A percentile compares a stretch with the other conserved stretches of the same genome.
These are phyloP conservation scores for Stenopsyche tienmushanensis DNA, from an alignment of 1,140 invertebrate genomes.

Conservation along the genomic window DNA sequence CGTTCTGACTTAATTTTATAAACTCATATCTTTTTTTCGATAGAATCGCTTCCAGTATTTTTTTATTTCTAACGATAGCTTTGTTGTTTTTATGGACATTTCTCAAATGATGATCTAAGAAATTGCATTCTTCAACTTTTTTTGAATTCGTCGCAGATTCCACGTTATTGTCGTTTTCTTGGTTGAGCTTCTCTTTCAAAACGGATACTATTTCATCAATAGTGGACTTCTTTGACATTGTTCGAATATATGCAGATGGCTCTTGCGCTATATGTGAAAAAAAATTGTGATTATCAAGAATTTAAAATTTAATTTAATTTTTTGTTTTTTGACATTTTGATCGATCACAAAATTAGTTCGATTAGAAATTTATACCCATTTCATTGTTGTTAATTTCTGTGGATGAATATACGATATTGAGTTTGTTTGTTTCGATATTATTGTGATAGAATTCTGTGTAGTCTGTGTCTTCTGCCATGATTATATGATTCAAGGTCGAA, in stretches of 20 bases:
- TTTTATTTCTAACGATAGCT: conserved; percentile 53
- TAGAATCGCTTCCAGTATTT: conserved; percentile 46
- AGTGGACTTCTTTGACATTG: conserved; percentile 18
- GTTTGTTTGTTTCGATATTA: no score
- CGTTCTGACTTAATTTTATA: conserved; percentile 41
- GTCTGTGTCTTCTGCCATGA: no score
- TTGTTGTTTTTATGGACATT: conserved; percentile 54
- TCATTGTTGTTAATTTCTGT: no score
- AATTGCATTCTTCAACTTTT: conserved; percentile 33
- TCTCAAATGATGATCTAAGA: conserved; percentile 51
- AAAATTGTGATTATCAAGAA: no score
- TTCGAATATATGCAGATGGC: no score
- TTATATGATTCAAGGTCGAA: no score
- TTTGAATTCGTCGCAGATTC: not conserved
- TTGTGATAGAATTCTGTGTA: no score
- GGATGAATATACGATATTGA: no score
- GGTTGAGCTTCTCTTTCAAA: not conserved
- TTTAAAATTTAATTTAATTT: no score
- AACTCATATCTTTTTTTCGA: conserved; percentile 32
- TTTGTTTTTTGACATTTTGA: conserved; percentile 6
- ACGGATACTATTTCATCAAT: conserved; percentile 30
- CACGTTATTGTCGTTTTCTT: not conserved
- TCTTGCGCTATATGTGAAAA: no score
- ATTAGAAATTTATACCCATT: no score
- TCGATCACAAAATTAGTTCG: not conserved